A percentile compares a stretch with the other conserved stretches of the same genome.
phyloP scores from a whole-genome alignment of 2,797 vertebrate genomes.

The Crocidura indochinensis region DNA sequence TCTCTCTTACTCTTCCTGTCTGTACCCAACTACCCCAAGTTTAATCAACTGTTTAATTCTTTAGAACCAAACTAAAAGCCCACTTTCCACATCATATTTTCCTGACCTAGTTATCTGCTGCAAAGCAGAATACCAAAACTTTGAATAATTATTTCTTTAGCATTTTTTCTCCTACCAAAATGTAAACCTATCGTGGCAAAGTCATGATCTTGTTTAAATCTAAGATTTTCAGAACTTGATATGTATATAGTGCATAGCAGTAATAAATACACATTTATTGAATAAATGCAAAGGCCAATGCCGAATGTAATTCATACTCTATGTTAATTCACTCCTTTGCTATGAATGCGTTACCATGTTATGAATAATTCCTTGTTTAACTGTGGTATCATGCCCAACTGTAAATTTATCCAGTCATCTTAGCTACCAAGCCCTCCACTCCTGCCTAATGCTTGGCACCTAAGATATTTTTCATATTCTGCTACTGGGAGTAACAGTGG shows the following conservation, averaged over 20 bases:
- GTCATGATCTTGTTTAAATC: background rate
- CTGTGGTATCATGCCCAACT: background rate
- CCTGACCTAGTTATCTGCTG: background rate
- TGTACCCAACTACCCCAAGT: rapidly evolving
- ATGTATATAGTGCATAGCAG: too few relatives aligned
- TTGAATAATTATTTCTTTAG: background rate
- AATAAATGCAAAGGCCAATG: background rate
- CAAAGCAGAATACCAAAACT: background rate
- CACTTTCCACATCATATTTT: background rate
- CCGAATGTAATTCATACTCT: background rate
- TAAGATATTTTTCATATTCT: background rate
- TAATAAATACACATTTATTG: background rate
- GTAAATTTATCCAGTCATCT: background rate
- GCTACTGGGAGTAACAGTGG: background rate
- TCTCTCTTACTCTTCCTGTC: background rate
- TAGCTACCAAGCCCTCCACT: background rate
- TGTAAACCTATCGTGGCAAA: background rate
- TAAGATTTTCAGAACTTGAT: background rate
- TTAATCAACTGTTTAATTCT: background rate
- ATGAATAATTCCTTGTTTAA: background rate
- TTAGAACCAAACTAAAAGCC: background rate
- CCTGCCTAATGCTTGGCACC: too few relatives aligned
- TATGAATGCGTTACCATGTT: rapidly evolving
- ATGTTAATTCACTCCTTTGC: background rate
- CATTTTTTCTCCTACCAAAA: background rate